phyloP scores from a whole-genome alignment of 1,140 invertebrate species.

The Pygmarrhopalites habei region DNA sequence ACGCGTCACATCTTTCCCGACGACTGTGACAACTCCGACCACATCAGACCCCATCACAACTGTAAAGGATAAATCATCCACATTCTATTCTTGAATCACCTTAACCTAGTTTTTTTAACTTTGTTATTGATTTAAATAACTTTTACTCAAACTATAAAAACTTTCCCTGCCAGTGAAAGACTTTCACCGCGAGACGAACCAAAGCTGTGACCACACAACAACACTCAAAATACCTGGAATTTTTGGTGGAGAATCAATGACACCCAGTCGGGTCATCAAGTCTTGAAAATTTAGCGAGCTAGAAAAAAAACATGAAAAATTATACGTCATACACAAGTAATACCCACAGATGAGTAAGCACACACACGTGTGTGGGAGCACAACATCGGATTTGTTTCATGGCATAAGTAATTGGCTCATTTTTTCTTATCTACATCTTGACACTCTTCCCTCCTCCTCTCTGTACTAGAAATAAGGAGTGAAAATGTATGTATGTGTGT shows the following conservation, averaged over 20 bases:
- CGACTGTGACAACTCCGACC: conserved; percentile 70
- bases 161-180: too few species aligned
- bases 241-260: conserved; percentile 68
- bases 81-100: too few species aligned
- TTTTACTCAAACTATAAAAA: too few species aligned
- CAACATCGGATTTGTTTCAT: neutral
- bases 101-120: too few species aligned
- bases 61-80: too few species aligned
- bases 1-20: conserved; percentile 72
- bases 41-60: conserved; percentile 84
- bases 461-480: too few species aligned
- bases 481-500: too few species aligned
- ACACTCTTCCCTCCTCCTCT: too few species aligned
- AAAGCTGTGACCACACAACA: too few species aligned
- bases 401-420: neutral
- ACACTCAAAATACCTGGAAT: conserved; percentile 77
- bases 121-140: too few species aligned
- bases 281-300: conserved; percentile 77
- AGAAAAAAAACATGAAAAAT: conserved; percentile 9
- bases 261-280: conserved; percentile 74
- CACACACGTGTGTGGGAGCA: neutral
- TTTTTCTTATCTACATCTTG: neutral
- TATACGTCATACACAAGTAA: neutral
- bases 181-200: too few species aligned
- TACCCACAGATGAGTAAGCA: neutral